Base-by-base conservation (phyloP, 2,888 invertebrate genomes). In the Erebia ligea region DNA sequence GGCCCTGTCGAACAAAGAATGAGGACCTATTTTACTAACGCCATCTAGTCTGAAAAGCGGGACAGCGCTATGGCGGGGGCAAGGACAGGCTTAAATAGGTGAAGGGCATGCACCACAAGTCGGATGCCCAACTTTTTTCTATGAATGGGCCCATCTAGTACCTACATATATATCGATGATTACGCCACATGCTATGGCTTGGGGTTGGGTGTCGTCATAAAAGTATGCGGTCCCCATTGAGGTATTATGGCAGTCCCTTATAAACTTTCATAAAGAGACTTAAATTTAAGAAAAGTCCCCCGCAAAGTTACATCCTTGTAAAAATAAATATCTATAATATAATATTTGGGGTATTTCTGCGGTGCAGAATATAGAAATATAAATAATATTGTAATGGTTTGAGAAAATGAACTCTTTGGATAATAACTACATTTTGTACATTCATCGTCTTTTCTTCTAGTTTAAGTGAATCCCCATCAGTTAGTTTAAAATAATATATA, bases 181-280 rank as follows among this genome's bases (percentile, higher is more conserved):
- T 17, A n/a, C 52, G 17, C 6, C 1, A 15, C 50, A n/a, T 52
- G 17, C 8, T 9, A 8, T 52, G 52, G 1, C 1, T 15, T 50
- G n/a, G n/a, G 48, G 48, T 48, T 4, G 17, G n/a, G 2, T 17
- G 52, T 52, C 1, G 17, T 9, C 8, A 52, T 9, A 17, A 17
- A 3, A 17, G n/a, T 9, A 9, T 17, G 1, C 17, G 10, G 52
- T 34, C 52, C 52, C 52, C n/a, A n/a, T n/a, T n/a, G n/a, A n/a
- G n/a, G n/a, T n/a, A n/a, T n/a, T n/a, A n/a, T n/a, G n/a, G n/a
- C n/a, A n/a, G n/a, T n/a, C n/a, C n/a, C n/a, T n/a, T n/a, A n/a
- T n/a, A n/a, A n/a, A n/a, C 70, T 80, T 40, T 42, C 58, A 17
- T 40, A 21, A 48, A 10, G 11, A 50, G 11, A 59, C n/a, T 19